Conservation (phyloP, 1,140 invertebrate species). For the Chironomus tepperi region DNA sequence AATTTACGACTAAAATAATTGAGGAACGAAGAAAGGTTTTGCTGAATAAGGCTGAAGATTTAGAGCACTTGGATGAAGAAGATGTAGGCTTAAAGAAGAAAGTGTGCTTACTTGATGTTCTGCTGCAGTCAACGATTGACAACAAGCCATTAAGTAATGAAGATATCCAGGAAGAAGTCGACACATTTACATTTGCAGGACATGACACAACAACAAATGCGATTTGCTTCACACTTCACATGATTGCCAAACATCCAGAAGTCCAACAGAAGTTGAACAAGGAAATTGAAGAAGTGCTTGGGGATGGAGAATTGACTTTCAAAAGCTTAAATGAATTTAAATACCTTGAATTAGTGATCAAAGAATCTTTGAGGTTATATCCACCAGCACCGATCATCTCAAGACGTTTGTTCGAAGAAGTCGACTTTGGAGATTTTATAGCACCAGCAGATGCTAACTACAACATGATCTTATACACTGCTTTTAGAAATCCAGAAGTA, state of each 20-base stretch:
- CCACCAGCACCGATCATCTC: slow-evolving; percentile 53
- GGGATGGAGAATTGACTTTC: slow-evolving; percentile 36
- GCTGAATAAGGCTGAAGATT: neutral
- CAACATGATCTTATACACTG: neutral
- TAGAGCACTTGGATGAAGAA: slow-evolving; percentile 25
- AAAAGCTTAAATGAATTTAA: slow-evolving; percentile 45
- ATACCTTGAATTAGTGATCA: slow-evolving; percentile 56
- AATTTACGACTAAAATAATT: neutral
- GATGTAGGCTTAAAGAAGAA: slow-evolving; percentile 38
- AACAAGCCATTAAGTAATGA: slow-evolving; percentile 43
- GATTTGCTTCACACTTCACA: slow-evolving; percentile 31
- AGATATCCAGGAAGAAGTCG: slow-evolving; percentile 45
- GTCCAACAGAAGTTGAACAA: slow-evolving; percentile 29
- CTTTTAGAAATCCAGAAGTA: slow-evolving; percentile 40
- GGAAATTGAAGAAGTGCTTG: slow-evolving; percentile 25
- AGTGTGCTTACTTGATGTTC: slow-evolving; percentile 59
- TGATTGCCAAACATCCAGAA: slow-evolving; percentile 30
- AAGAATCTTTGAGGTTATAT: slow-evolving; percentile 50
- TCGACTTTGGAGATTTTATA: neutral
- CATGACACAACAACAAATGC: slow-evolving; percentile 36
- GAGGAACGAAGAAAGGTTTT: neutral
- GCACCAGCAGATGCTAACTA: neutral
- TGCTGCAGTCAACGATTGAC: slow-evolving; percentile 50
- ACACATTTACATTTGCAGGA: slow-evolving; percentile 47
- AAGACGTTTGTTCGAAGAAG: slow-evolving; percentile 40